A percentile compares a stretch with the other conserved stretches of the same genome.
phyloP scores from a whole-genome alignment of 2,797 vertebrate genomes.

The Pristis pectinata region DNA sequence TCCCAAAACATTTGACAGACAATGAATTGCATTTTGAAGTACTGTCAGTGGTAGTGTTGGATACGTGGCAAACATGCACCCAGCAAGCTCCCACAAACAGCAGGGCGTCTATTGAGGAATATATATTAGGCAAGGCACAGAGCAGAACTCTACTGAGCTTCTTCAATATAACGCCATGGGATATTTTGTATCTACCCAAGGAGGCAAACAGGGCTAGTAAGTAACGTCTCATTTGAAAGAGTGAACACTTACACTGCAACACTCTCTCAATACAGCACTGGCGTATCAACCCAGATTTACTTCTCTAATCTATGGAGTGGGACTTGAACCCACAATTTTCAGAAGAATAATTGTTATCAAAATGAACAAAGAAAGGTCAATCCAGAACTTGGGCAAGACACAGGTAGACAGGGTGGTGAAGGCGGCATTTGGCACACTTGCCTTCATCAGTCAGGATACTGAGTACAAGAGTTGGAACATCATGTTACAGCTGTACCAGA shows the following conservation, averaged over 20 bases:
- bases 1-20: background rate
- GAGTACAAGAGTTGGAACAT: no score
- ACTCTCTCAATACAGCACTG: background rate
- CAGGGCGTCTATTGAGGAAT: background rate
- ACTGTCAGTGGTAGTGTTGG: background rate
- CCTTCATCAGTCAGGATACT: no score
- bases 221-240: background rate
- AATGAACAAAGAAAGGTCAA: no score
- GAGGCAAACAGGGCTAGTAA: background rate
- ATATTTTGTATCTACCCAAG: background rate
- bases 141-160: background rate
- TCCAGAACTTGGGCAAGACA: no score
- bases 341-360: no score
- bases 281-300: background rate
- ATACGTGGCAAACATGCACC: background rate
- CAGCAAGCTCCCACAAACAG: background rate
- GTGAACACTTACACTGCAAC: background rate
- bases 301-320: background rate
- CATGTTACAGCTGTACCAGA: no score
- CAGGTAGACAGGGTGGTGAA: no score
- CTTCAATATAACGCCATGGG: background rate
- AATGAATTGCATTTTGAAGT: background rate
- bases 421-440: no score
- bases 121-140: background rate
- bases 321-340: no score